A percentile compares a stretch with the other conserved stretches of the same genome.
phyloP scores from a whole-genome alignment of 2,797 vertebrate species.

The Sparidentex hasta region DNA sequence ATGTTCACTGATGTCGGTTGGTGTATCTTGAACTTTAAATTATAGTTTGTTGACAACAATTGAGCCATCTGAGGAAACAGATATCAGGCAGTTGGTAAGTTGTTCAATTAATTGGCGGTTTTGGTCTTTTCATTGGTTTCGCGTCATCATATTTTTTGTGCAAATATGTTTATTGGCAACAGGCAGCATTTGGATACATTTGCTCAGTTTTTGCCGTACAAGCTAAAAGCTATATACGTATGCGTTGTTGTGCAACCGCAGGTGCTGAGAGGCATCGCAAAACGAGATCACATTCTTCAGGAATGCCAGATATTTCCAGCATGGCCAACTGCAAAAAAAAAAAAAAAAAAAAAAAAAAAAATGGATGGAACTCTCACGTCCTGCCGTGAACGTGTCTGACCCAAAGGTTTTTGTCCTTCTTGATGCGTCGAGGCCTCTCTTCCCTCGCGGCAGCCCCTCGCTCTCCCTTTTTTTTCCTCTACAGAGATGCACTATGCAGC shows the following conservation, averaged over 20 bases:
- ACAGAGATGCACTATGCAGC: slow-evolving; percentile 62
- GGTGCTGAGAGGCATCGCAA: slow-evolving; percentile 3
- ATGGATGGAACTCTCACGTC: neutral
- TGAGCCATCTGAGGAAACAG: too few relatives aligned
- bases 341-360: too few relatives aligned
- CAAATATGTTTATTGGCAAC: too few relatives aligned
- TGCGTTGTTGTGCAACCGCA: neutral
- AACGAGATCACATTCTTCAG: slow-evolving; percentile 25
- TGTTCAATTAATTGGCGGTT: too few relatives aligned
- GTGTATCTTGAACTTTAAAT: too few relatives aligned
- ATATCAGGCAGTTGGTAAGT: too few relatives aligned
- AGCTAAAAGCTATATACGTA: neutral
- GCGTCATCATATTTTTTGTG: too few relatives aligned
- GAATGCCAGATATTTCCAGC: slow-evolving; percentile 42
- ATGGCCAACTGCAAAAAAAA: slow-evolving; percentile 42
- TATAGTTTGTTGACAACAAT: too few relatives aligned
- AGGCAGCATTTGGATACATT: neutral
- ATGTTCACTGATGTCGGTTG: too few relatives aligned
- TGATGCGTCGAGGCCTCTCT: slow-evolving; percentile 13
- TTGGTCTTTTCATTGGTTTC: too few relatives aligned
- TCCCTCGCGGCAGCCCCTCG: slow-evolving; percentile 1
- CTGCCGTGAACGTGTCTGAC: slow-evolving; percentile 29
- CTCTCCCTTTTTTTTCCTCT: slow-evolving; percentile 44
- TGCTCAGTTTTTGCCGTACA: neutral
- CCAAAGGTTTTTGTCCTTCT: slow-evolving; percentile 31